These are phyloP conservation scores for Anniella stebbinsi DNA, from an alignment of 2,797 vertebrate genomes.

Conservation along the genomic window DNA sequence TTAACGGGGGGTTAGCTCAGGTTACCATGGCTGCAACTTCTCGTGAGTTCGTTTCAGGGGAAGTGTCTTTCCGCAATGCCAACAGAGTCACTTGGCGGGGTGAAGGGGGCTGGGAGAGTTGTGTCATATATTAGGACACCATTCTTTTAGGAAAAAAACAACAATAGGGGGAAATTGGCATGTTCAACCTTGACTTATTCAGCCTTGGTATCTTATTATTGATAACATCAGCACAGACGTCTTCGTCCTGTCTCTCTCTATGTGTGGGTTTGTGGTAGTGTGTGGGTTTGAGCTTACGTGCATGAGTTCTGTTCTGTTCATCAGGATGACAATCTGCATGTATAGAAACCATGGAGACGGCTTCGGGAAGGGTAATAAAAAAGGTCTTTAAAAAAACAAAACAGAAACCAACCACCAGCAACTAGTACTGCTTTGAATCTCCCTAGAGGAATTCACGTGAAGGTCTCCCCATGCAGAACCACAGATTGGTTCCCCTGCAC, in stretches of 20 bases:
- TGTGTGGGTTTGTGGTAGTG: neutral
- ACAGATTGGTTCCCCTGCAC: neutral
- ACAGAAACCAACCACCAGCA: neutral
- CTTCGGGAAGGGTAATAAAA: neutral
- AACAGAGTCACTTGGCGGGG: neutral
- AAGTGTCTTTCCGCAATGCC: neutral
- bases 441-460: neutral
- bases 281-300: no score
- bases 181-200: rapidly evolving
- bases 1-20: slow-evolving; percentile 19
- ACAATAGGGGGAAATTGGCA: neutral
- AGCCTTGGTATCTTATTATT: neutral
- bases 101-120: no score
- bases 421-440: neutral
- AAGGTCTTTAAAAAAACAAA: no score
- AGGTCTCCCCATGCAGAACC: neutral
- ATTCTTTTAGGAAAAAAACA: neutral
- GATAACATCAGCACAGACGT: neutral
- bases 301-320: neutral
- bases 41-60: neutral
- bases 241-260: neutral
- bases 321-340: neutral
- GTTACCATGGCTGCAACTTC: slow-evolving; percentile 31
- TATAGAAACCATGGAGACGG: slow-evolving; percentile 30
- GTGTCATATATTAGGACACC: neutral